Evolutionary conservation across 2,113 vertebrate species (phyloP).

Genomic region (Vulpes ferrilata): DNA sequence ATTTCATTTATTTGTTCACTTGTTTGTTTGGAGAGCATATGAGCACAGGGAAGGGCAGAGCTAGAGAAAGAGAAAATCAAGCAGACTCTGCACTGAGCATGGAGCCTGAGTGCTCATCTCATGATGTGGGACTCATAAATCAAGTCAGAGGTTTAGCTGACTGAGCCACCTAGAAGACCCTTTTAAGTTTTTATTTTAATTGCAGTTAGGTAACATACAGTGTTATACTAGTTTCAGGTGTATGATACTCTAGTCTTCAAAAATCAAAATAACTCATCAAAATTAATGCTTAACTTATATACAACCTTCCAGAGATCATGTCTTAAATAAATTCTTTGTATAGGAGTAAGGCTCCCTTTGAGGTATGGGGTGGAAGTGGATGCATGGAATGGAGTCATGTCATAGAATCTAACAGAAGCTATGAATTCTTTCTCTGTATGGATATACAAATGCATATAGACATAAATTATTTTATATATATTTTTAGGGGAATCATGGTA

Average conservation of each 20-base stretch:
- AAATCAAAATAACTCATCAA: constrained; percentile 13
- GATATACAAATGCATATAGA: neutral
- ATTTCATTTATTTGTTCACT: neutral
- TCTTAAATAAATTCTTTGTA: constrained; percentile 19
- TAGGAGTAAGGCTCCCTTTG: neutral
- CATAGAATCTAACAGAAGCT: neutral
- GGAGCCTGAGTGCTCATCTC: neutral
- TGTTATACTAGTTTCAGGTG: too few species aligned
- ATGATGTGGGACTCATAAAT: neutral
- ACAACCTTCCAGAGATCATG: neutral
- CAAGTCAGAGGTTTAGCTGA: neutral
- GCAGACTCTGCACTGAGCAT: neutral
- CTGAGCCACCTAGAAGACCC: neutral
- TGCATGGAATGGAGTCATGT: neutral
- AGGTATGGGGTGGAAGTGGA: neutral
- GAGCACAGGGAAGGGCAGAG: neutral
- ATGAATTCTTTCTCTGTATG: neutral
- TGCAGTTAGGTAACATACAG: too few species aligned
- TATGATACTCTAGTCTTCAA: neutral
- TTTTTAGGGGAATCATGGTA: neutral
- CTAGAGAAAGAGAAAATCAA: neutral
- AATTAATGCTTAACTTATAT: neutral
- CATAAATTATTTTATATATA: neutral
- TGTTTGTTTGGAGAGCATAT: neutral
- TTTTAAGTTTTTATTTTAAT: neutral